Evolutionary conservation across 2,888 invertebrate species (phyloP).

Genomic region (Scotopteryx bipunctaria): DNA sequence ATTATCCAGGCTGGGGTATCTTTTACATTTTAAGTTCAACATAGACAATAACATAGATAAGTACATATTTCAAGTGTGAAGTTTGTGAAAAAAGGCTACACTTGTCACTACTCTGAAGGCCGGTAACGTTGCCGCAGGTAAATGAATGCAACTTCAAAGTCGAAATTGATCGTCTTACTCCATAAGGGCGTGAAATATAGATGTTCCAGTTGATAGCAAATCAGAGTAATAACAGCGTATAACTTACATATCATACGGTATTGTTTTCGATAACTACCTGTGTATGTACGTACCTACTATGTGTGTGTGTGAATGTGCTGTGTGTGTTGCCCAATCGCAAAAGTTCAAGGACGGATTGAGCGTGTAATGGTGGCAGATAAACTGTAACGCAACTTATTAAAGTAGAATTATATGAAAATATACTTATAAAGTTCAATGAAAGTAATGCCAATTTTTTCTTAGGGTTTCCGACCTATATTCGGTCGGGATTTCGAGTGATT

Average conservation of each 20-base stretch:
- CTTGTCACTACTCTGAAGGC: too few relatives aligned
- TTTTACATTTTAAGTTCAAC: too few relatives aligned
- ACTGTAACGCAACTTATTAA: constrained; percentile 10
- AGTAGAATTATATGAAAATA: background rate
- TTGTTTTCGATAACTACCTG: constrained; percentile 32
- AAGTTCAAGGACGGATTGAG: constrained; percentile 42
- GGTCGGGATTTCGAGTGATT: too few relatives aligned
- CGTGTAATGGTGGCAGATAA: constrained; percentile 31
- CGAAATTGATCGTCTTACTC: background rate
- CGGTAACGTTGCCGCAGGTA: too few relatives aligned
- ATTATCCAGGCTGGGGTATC: too few relatives aligned
- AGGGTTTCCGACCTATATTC: too few relatives aligned
- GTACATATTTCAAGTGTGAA: too few relatives aligned
- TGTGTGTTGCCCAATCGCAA: constrained; percentile 39
- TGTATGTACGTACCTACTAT: constrained; percentile 16
- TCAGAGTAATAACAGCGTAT: constrained; percentile 27
- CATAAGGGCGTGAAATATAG: constrained; percentile 21
- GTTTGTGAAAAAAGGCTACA: too few relatives aligned
- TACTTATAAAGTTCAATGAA: too few relatives aligned
- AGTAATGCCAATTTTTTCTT: too few relatives aligned
- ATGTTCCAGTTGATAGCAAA: constrained; percentile 18
- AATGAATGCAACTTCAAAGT: background rate
- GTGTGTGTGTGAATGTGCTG: constrained; percentile 11
- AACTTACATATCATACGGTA: constrained; percentile 25
- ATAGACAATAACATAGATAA: too few relatives aligned